Base-by-base conservation (phyloP, 2,113 vertebrate genomes). In the Phalacrocorax brasilianus region DNA sequence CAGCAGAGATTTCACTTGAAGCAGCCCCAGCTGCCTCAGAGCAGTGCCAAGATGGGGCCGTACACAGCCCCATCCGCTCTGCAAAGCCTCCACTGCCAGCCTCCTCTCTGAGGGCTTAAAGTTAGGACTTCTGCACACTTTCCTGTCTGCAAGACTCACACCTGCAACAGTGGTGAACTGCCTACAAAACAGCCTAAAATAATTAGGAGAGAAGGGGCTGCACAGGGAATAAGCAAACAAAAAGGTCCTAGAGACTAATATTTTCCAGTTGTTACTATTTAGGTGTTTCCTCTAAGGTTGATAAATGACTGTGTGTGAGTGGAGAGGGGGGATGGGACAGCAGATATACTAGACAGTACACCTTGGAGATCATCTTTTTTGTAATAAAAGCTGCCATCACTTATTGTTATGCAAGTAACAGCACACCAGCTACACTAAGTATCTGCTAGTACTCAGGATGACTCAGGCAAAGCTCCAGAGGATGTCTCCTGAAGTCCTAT, bases 11-110 rank as follows among this genome's bases (percentile, higher is more conserved):
- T 66, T 85, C 66, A 35, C 33, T 28, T 65, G 14, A 17, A 78
- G 61, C 21, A 33, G 55, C 33, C 47, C 38, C 61, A 62, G 83
- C 40, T 35, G 35, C 56, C 50, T 45, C 62, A 45, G 26, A 88
- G 65, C 40, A 42, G 12, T 18, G 22, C 32, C 63, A 88, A 28
- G 63, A n/a, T 8, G 4, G n/a, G 53, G 58, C 47, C 7, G 5
- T 28, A 33, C 11, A 3, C 0, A 1, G 35, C n/a, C 59, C 30
- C 1, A 0, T 40, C 52, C 2, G 2, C 24, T 28, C 35, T 44
- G 42, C 22, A 42, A 27, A 58, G 38, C 50, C 28, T 14, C 26
- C 50, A 49, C 35, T 8, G 5, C 22, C 68, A 66, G 30, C 21
- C 40, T 65, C 14, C 66, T 61, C 66, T 58, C 38, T 8, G 4